Conservation (phyloP, 2,888 invertebrate species). For the Cataglyphis cursor region DNA sequence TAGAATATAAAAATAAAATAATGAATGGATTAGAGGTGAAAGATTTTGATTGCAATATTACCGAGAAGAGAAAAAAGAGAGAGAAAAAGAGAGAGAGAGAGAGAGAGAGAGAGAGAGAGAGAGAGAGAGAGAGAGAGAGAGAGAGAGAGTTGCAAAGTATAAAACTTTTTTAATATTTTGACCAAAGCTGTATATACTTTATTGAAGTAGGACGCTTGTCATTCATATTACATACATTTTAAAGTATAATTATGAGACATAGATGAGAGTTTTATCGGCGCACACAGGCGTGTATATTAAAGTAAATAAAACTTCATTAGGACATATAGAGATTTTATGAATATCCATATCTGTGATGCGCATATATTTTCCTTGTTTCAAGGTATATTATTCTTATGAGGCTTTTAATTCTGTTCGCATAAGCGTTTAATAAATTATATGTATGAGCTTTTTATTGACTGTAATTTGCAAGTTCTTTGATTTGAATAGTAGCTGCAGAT, state of each 20-base stretch:
- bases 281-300: background rate
- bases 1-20: background rate
- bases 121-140: no score
- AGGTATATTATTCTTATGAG: background rate
- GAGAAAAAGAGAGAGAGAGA: background rate
- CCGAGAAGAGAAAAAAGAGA: background rate
- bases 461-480: background rate
- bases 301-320: background rate
- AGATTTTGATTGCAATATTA: background rate
- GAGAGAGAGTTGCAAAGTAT: background rate
- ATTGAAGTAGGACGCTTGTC: background rate
- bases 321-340: background rate
- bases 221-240: constrained; percentile 7
- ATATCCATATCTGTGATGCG: background rate
- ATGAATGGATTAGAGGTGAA: background rate
- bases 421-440: background rate
- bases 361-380: background rate
- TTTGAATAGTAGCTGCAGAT: background rate
- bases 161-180: constrained; percentile 12
- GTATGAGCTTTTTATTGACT: background rate
- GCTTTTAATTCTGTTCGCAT: background rate
- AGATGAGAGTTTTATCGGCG: background rate
- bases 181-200: background rate
- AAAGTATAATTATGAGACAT: constrained; percentile 9
- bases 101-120: no score